These are phyloP conservation scores for Irena cyanogastra DNA, from an alignment of 2,113 vertebrate genomes.

Conservation along the genomic window DNA sequence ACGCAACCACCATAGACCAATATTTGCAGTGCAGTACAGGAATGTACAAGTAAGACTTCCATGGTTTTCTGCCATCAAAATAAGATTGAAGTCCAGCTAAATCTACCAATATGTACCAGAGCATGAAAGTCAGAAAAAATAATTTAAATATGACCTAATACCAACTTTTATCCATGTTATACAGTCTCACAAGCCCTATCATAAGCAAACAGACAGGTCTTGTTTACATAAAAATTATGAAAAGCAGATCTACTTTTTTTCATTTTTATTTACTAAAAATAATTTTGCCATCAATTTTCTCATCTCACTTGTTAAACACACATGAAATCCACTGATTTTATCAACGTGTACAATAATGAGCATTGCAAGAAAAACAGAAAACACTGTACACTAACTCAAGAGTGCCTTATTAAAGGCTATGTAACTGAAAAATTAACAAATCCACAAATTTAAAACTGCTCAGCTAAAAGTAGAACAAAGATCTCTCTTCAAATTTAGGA, in stretches of 20 bases:
- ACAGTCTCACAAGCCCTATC: background rate
- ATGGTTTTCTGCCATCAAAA: background rate
- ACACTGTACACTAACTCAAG: background rate
- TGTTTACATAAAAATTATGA: background rate
- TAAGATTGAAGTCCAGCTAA: background rate
- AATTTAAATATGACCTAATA: background rate
- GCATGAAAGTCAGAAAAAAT: background rate
- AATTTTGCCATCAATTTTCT: background rate
- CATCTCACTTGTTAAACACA: background rate
- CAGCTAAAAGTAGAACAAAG: background rate
- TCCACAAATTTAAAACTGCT: background rate
- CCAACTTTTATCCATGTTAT: fast-evolving
- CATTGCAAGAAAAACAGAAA: background rate
- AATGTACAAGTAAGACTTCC: background rate
- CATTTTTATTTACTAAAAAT: background rate
- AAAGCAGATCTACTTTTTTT: background rate
- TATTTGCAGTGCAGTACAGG: background rate
- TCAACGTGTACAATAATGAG: background rate
- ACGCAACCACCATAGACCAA: fast-evolving
- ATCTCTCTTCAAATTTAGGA: background rate
- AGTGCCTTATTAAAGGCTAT: background rate
- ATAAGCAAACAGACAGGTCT: background rate
- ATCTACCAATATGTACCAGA: background rate
- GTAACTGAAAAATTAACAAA: background rate
- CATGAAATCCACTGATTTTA: background rate